Base-by-base conservation (phyloP, 2,113 vertebrate genomes). In the Malaclemys terrapin region DNA sequence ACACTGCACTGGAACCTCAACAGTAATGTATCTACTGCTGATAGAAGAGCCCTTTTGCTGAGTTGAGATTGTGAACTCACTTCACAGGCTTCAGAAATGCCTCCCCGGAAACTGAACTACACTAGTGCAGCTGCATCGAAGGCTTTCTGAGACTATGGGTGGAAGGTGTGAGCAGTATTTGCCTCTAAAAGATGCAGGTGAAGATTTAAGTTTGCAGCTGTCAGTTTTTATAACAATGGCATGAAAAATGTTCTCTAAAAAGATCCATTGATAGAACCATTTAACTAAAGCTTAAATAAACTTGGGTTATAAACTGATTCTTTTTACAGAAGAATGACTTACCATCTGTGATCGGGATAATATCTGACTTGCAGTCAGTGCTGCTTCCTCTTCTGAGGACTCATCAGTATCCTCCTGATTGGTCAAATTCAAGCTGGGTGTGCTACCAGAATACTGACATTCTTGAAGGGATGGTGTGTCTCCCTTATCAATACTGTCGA, bases 381-480 rank as follows among this genome's bases (percentile, higher is more conserved):
- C 99, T 85, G 99, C 99, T 98, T 99, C 99, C 97, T 99, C 99
- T 98, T 99, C 99, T 12, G 99, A 99, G 56, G 99, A 99, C 97
- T 99, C 99, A 5, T 99, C 99, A 0, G 99, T 99, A 90, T 99
- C 99, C 98, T 99, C 99, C 93, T 99, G 99, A 97, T 99, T 99
- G 82, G 99, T 99, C 94, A 99, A 98, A 96, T 99, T 99, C 96
- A 99, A 98, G 97, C 99, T 99, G 56, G 99, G 99, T 35, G 99
- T 99, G 98, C 99, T 99, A 92, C 99, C 99, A 0, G 99, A 98
- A 94, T 99, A 99, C 95, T 99, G 99, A 97, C 98, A 99, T 92
- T 99, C 99, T 97, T 99, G 99, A 85, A 99, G 98, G 62, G 99
- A 99, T 0, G 99, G 99, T 0, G 99, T 99, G 98, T 99, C 99